Conservation (phyloP, 2,888 invertebrate genomes). For the Caenorhabditis sp. region DNA sequence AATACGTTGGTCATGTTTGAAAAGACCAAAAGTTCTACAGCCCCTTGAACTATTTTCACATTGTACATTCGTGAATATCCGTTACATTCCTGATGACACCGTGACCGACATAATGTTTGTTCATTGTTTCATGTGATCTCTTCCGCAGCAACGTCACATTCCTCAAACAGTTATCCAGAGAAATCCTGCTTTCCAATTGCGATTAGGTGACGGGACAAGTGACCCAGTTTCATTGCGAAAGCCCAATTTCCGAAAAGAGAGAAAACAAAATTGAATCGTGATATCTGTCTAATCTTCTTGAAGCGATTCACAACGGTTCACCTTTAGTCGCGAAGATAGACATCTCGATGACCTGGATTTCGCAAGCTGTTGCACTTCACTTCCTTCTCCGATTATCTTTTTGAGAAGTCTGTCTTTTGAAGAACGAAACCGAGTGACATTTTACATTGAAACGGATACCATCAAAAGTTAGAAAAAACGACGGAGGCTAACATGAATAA, state of each 20-base stretch:
- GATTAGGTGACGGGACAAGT: background rate
- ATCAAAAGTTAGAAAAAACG: too few species aligned
- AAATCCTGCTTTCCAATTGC: constrained; percentile 15
- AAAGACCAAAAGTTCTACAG: too few species aligned
- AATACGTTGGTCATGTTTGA: too few species aligned
- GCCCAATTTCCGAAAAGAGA: constrained; percentile 36
- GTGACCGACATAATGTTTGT: constrained; percentile 19
- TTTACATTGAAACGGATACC: too few species aligned
- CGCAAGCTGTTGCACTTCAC: constrained; percentile 26
- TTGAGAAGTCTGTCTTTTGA: background rate
- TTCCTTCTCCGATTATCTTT: constrained; percentile 15
- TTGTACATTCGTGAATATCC: background rate
- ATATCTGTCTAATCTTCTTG: constrained; percentile 40
- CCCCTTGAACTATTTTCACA: too few species aligned
- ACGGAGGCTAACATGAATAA: too few species aligned
- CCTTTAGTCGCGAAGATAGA: constrained; percentile 40
- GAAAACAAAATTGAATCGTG: constrained; percentile 17
- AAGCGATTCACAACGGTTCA: constrained; percentile 40
- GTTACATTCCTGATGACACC: background rate
- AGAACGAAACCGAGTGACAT: too few species aligned
- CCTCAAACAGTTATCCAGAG: constrained; percentile 34
- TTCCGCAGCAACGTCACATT: background rate
- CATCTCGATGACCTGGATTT: constrained; percentile 49
- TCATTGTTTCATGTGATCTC: constrained; percentile 17
- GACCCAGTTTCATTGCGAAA: constrained; percentile 45